Percentiles rank a stretch among this genome's conserved stretches.
Conservation (phyloP, 2,888 invertebrate species). For the Amphipyra tragopoginis region DNA sequence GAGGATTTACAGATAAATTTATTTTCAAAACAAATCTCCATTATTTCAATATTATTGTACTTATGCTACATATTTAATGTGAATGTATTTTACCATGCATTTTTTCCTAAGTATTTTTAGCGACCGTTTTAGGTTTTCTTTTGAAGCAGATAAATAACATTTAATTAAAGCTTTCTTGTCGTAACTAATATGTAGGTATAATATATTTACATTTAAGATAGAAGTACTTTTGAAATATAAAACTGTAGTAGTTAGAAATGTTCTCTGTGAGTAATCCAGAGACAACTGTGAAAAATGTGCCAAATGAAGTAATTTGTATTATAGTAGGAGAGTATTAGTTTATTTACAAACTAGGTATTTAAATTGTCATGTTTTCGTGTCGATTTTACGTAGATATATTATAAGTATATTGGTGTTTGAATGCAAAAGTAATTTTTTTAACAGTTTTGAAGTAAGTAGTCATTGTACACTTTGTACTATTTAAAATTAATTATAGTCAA, state of each 20-base stretch:
- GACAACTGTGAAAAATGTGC: slow-evolving; percentile 43
- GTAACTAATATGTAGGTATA: no score
- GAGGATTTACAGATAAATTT: no score
- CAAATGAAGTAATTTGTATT: slow-evolving; percentile 50
- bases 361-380: slow-evolving; percentile 18
- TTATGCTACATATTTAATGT: no score
- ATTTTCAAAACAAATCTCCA: no score
- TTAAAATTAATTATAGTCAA: neutral
- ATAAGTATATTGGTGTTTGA: slow-evolving; percentile 11
- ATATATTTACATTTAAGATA: neutral
- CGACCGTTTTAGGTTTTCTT: no score
- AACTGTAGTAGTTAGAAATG: slow-evolving; percentile 28
- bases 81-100: no score
- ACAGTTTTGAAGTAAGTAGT: slow-evolving; percentile 10
- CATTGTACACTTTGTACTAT: slow-evolving; percentile 13
- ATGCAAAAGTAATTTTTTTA: neutral
- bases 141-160: no score
- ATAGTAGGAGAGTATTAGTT: slow-evolving; percentile 37
- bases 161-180: no score
- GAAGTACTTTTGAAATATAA: slow-evolving; percentile 10
- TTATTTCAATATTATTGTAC: no score
- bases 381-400: slow-evolving; percentile 17
- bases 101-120: no score
- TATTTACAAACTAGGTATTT: slow-evolving; percentile 40
- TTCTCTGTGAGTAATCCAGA: slow-evolving; percentile 54